Evolutionary conservation across 2,888 invertebrate genomes (phyloP).

Genomic region (Pachydiplax longipennis): DNA sequence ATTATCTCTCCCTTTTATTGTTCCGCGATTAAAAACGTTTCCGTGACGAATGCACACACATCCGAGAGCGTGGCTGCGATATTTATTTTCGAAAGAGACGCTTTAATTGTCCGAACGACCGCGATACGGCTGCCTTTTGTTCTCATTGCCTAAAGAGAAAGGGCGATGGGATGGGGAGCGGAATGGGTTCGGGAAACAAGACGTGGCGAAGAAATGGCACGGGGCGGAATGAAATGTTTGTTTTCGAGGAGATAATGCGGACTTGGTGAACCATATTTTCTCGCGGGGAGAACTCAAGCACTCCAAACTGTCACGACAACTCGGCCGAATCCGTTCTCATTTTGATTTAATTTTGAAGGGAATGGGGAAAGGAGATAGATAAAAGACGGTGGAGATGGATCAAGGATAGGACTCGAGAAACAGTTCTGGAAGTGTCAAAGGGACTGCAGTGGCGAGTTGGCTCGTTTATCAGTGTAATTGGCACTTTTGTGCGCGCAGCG

Average conservation of each 20-base stretch:
- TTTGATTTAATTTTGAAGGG: constrained; percentile 43
- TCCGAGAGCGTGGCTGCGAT: background rate
- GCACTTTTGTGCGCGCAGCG: background rate
- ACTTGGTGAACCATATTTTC: constrained; percentile 40
- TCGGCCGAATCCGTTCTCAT: constrained; percentile 13
- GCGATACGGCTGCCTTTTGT: background rate
- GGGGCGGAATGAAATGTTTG: constrained; percentile 20
- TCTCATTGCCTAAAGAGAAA: background rate
- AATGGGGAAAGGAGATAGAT: background rate
- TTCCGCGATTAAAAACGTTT: background rate
- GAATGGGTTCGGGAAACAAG: background rate
- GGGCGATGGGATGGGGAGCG: background rate
- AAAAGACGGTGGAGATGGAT: background rate
- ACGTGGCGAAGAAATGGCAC: background rate
- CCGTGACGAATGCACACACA: background rate
- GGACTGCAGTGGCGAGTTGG: background rate
- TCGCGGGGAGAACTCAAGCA: background rate
- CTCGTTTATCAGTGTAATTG: background rate
- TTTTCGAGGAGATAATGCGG: constrained; percentile 41
- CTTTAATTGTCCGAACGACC: background rate
- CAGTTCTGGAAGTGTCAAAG: background rate
- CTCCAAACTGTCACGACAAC: constrained; percentile 36
- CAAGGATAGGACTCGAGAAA: background rate
- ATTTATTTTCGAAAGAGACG: background rate
- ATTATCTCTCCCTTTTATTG: background rate